Evolutionary conservation across 2,797 vertebrate species (phyloP), one percentile per base, ranked within the genome.

Genomic region (Enoplosus armatus): DNA sequence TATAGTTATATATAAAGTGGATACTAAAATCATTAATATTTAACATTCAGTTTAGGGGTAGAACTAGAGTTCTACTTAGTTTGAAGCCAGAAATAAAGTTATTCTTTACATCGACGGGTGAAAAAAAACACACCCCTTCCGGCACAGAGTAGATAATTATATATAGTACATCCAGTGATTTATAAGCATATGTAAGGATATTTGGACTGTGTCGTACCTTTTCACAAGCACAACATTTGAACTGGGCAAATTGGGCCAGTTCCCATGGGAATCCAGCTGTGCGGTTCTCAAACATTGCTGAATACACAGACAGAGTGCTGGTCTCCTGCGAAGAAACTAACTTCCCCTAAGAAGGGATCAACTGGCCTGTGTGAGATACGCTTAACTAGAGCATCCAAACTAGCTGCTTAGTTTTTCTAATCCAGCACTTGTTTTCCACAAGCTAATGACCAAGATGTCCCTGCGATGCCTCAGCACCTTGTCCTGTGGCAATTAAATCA

Each of bases 361-460:
- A 69, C 43, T 63, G 12, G 26, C n/a, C 35, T 39, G 9, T 33
- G 18, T 3, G 1, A 50, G 26, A 60, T n/a, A 20, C 1, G 20
- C 22, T 45, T 15, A 67, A 27, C 45, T 37, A 56, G 6, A 20
- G 10, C n/a, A 68, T 41, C 33, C 37, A 26, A 75, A 72, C 66
- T 43, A 72, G n/a, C 18, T 11, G 5, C 6, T 18, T 6, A 15
- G 41, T 24, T 70, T 27, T 72, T 55, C 16, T 22, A 45, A 81
- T 50, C 6, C 2, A 60, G 24, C 20, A 53, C 11, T 50, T 45
- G 41, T 16, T 55, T 70, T 74, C 16, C 3, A 60, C 22, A 39
- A 80, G 59, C n/a, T 12, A 47, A 68, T 2, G 18, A 75, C 43
- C 31, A 20, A 56, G 6, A 80, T 47, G 60, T 55, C 16, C 59